These are phyloP conservation scores for Triplophysa bombifrons DNA, from an alignment of 2,797 vertebrate genomes.

Conservation along the genomic window DNA sequence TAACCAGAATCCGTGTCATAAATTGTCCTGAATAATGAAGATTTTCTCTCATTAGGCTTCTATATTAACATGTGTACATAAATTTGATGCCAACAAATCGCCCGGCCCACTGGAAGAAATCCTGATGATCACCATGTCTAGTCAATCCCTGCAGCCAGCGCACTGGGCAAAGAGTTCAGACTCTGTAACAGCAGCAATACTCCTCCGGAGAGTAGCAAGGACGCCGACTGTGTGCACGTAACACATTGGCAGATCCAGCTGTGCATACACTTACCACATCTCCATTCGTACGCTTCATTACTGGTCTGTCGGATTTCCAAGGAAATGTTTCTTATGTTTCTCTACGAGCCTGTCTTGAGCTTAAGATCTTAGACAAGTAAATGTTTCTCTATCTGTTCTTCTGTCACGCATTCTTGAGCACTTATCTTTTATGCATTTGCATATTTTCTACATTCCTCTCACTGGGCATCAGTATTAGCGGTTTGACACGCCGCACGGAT, in stretches of 20 bases:
- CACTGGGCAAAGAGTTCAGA: constrained; percentile 25
- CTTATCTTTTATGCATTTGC: constrained; percentile 2
- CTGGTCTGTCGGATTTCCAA: constrained; percentile 36
- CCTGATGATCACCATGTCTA: neutral
- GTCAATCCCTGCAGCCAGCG: constrained; percentile 7
- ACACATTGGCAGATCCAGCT: constrained; percentile 2
- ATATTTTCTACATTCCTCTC: constrained; percentile 31
- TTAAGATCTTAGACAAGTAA: neutral
- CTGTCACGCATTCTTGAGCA: constrained; percentile 11
- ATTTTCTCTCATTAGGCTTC: neutral
- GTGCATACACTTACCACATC: constrained; percentile 13
- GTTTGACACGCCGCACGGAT: constrained; percentile 18
- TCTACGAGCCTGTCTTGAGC: neutral
- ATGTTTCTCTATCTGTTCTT: constrained; percentile 23
- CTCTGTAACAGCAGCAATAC: constrained; percentile 46
- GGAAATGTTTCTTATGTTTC: constrained; percentile 33
- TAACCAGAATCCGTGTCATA: neutral
- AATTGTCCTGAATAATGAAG: neutral
- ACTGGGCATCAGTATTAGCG: constrained; percentile 2
- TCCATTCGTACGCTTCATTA: constrained; percentile 33
- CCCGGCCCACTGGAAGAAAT: neutral
- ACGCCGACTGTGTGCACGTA: constrained; percentile 39
- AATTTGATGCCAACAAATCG: neutral
- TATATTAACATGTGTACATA: neutral
- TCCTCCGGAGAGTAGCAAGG: constrained; percentile 45